Evolutionary conservation across 2,797 vertebrate species (phyloP).

Genomic region (Manis crassicaudata): DNA sequence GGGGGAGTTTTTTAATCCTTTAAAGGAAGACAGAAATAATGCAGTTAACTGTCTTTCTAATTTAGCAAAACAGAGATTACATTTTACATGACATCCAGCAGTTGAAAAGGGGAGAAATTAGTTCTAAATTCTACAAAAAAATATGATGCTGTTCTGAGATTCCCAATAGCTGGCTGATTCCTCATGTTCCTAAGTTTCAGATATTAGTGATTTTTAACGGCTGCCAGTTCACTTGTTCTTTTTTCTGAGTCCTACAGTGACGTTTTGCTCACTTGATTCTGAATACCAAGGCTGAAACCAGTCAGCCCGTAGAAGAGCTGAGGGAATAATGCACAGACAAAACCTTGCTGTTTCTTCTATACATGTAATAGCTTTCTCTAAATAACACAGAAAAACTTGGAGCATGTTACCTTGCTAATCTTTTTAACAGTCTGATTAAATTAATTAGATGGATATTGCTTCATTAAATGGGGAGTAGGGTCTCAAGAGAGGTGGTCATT

Average conservation of each 20-base stretch:
- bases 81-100: neutral
- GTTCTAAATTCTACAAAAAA: neutral
- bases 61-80: neutral
- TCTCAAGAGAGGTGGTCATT: neutral
- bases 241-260: neutral
- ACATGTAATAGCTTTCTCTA: neutral
- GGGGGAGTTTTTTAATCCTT: neutral
- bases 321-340: neutral
- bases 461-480: neutral
- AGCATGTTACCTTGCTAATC: neutral
- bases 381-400: neutral
- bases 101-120: neutral
- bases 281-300: neutral
- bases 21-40: neutral
- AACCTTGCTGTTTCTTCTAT: neutral
- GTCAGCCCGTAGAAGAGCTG: neutral
- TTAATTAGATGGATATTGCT: slow-evolving; percentile 10
- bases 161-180: neutral
- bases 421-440: slow-evolving; percentile 42
- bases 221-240: neutral
- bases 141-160: slow-evolving; percentile 2
- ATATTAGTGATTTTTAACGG: slow-evolving; percentile 1
- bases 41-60: neutral
- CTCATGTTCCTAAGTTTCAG: neutral
- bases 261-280: slow-evolving; percentile 11